phyloP scores from a whole-genome alignment of 2,113 vertebrate genomes.

The Rhombomys opimus region DNA sequence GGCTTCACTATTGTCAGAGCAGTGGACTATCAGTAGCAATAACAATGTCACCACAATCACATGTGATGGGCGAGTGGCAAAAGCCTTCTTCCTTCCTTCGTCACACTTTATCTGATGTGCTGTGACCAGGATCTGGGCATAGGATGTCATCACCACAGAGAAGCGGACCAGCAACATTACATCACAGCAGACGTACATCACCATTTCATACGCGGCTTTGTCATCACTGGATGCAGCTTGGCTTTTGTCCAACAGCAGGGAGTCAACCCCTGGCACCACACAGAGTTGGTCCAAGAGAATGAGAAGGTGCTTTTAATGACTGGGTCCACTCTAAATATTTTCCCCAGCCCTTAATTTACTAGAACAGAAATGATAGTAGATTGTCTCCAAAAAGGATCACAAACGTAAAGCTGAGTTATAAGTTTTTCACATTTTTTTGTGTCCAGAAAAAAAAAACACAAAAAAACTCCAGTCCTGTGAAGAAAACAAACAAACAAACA shows the following conservation, averaged over 20 bases:
- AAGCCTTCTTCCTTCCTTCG: conserved; percentile 67
- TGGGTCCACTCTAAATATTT: background rate
- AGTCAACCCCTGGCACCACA: background rate
- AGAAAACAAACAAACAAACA: background rate
- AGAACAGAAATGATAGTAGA: background rate
- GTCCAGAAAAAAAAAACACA: background rate
- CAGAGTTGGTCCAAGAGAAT: background rate
- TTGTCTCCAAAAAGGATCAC: background rate
- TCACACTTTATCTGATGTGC: conserved; percentile 56
- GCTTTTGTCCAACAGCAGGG: background rate
- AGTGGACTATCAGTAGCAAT: background rate
- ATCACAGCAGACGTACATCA: conserved; percentile 68
- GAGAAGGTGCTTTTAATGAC: background rate
- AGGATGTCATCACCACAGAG: conserved; percentile 55
- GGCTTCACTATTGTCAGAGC: background rate
- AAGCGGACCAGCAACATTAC: conserved; percentile 73
- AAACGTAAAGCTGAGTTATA: background rate
- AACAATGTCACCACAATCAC: conserved; percentile 69
- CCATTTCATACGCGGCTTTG: conserved; percentile 71
- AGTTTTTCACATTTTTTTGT: background rate
- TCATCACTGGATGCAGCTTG: background rate
- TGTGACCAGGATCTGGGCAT: conserved; percentile 28
- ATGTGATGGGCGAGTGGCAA: conserved; percentile 73
- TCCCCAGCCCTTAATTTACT: background rate
- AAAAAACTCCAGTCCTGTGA: too few species aligned